Conservation (phyloP, 2,797 vertebrate genomes). For the Eulemur albifrons region DNA sequence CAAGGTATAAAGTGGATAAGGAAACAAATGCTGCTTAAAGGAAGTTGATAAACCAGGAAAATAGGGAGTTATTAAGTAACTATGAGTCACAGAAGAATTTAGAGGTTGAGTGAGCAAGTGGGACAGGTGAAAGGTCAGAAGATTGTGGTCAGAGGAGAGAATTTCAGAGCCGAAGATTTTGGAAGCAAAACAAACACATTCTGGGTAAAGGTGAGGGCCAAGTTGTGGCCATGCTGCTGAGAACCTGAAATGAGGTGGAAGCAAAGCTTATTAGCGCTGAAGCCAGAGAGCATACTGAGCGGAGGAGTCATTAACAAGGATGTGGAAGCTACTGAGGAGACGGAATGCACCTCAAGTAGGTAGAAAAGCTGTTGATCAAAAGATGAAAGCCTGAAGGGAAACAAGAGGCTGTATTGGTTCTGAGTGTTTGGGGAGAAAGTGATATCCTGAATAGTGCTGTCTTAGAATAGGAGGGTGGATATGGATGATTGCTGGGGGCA, state of each 20-base stretch:
- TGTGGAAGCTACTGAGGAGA: conserved; percentile 41
- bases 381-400: neutral
- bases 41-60: conserved; percentile 57
- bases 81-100: conserved; percentile 18
- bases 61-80: conserved; percentile 65
- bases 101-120: conserved; percentile 41
- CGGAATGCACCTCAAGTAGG: neutral
- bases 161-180: conserved; percentile 33
- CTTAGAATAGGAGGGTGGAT: neutral
- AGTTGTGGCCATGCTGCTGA: neutral
- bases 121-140: conserved; percentile 47
- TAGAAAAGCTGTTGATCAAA: neutral
- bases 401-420: neutral
- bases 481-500: rapidly evolving
- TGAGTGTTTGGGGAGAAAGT: neutral
- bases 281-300: neutral
- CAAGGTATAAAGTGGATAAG: neutral
- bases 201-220: neutral
- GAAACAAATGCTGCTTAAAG: conserved; percentile 26
- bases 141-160: conserved; percentile 12
- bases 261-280: neutral
- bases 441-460: neutral
- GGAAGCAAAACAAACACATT: conserved; percentile 13
- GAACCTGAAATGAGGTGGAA: neutral
- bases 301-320: neutral